Evolutionary conservation across 2,113 vertebrate species (phyloP).

Genomic region (Hystrix brachyura): DNA sequence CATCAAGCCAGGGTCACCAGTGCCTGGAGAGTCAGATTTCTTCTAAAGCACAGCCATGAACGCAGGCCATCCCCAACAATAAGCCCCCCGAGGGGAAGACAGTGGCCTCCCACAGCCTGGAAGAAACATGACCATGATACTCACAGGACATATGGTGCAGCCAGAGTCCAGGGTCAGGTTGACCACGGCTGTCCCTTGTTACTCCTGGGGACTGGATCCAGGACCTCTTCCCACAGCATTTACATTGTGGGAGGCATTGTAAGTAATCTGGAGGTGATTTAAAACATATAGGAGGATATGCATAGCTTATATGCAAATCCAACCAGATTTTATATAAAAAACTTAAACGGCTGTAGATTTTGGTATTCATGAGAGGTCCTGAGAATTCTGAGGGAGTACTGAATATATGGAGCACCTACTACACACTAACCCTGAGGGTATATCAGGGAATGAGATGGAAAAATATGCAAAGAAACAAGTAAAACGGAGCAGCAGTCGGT

Average conservation of each 20-base stretch:
- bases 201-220: not conserved
- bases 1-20: not conserved
- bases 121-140: rapidly evolving
- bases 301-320: not conserved
- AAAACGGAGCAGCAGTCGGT: not conserved
- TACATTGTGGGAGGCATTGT: not conserved
- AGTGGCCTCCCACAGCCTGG: not conserved
- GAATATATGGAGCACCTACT: not conserved
- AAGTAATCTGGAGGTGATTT: not conserved
- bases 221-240: not conserved
- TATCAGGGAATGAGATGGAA: not conserved
- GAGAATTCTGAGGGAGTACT: not conserved
- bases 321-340: not conserved
- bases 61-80: not conserved
- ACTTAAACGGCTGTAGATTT: not conserved
- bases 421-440: not conserved
- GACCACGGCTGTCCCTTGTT: not conserved
- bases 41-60: rapidly evolving
- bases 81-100: not conserved
- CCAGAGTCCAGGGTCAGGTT: not conserved
- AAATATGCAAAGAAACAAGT: not conserved
- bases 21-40: not conserved
- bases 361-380: not conserved
- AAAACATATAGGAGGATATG: not conserved
- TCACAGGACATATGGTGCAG: rapidly evolving